phyloP scores from a whole-genome alignment of 2,888 invertebrate species.

The Bellardia pandia region DNA sequence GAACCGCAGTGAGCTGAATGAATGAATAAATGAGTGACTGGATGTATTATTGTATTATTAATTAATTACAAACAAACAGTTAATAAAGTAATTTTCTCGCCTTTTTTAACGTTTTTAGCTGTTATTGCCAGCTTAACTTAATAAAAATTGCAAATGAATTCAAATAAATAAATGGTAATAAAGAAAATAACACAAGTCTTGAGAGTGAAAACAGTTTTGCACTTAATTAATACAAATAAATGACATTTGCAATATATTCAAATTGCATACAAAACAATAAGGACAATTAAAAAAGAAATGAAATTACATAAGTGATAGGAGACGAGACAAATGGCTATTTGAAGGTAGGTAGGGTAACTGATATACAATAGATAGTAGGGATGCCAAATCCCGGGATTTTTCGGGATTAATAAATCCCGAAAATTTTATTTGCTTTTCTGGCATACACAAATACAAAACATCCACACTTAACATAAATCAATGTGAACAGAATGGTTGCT shows the following conservation, averaged over 20 bases:
- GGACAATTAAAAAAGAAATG: not conserved
- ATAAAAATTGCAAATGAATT: constrained; percentile 53
- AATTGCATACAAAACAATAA: constrained; percentile 15
- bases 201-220: constrained; percentile 43
- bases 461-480: too few species aligned
- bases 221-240: constrained; percentile 65
- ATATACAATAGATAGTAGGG: too few species aligned
- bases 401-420: too few species aligned
- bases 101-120: constrained; percentile 19
- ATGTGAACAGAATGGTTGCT: too few species aligned
- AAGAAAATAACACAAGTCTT: constrained; percentile 71
- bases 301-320: not conserved
- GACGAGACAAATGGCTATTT: not conserved
- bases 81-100: constrained; percentile 70
- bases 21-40: constrained; percentile 20
- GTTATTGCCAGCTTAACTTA: constrained; percentile 3
- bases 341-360: too few species aligned
- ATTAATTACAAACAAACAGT: constrained; percentile 70
- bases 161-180: constrained; percentile 66
- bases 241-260: constrained; percentile 50
- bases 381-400: too few species aligned
- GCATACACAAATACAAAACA: too few species aligned
- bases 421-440: too few species aligned
- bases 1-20: constrained; percentile 1
- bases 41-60: constrained; percentile 61